Conservation (phyloP, 2,113 vertebrate genomes). For the Marmota flaviventris region DNA sequence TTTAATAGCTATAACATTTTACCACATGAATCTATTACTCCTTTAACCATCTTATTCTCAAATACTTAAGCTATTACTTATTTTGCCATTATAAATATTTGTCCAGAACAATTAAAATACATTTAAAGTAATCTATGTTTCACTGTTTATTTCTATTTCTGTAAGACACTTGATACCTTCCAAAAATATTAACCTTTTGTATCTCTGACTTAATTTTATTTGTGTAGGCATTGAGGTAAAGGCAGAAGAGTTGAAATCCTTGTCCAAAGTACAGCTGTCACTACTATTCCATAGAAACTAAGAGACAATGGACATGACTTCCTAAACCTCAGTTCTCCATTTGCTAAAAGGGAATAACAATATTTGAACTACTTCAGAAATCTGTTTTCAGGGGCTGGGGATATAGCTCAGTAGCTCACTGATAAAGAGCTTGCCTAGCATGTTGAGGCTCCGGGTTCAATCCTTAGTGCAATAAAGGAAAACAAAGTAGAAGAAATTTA, state of each 20-base stretch:
- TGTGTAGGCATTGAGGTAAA: not conserved
- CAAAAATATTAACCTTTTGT: not conserved
- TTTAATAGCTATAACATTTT: slow-evolving; percentile 25
- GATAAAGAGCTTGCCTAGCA: too few species aligned
- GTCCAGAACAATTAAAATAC: slow-evolving; percentile 35
- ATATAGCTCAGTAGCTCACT: too few species aligned
- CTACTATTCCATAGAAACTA: not conserved
- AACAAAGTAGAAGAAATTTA: not conserved
- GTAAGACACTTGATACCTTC: not conserved
- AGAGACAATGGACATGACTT: not conserved
- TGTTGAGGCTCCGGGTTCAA: too few species aligned
- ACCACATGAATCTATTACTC: not conserved
- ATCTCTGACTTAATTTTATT: not conserved
- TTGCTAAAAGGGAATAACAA: not conserved
- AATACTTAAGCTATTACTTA: slow-evolving; percentile 16
- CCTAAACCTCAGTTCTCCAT: not conserved
- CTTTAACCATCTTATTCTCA: slow-evolving; percentile 43
- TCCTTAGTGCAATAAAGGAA: too few species aligned
- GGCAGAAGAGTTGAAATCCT: not conserved
- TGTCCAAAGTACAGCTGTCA: not conserved
- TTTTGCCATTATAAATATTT: not conserved
- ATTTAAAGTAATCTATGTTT: not conserved
- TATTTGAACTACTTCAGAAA: slow-evolving; percentile 30
- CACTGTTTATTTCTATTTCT: not conserved
- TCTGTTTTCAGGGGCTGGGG: not conserved